Conservation (phyloP, 2,888 invertebrate genomes). For the Phyllotreta striolata region DNA sequence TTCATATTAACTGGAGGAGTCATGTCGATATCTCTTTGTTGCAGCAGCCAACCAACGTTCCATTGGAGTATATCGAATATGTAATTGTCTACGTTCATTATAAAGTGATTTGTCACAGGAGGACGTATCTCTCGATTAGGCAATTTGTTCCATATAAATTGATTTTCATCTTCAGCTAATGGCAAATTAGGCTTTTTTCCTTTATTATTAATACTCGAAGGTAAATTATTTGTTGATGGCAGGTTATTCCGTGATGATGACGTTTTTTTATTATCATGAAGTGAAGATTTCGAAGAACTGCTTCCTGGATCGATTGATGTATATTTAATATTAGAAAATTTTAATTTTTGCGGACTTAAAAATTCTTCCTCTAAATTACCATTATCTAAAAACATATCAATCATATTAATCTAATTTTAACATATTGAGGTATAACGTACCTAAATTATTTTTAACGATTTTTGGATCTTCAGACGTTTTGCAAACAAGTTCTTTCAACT, state of each 20-base stretch:
- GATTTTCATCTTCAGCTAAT: constrained; percentile 24
- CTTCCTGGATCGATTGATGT: background rate
- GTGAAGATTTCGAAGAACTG: background rate
- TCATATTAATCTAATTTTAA: constrained; percentile 52
- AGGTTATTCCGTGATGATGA: background rate
- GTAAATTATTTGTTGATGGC: background rate
- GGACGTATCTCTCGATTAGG: background rate
- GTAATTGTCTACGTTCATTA: constrained; percentile 58
- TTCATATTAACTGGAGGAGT: constrained; percentile 66
- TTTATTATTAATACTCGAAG: background rate
- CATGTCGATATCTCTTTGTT: constrained; percentile 62
- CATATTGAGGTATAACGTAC: constrained; percentile 34
- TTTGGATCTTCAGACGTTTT: constrained; percentile 58
- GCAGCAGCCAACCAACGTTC: constrained; percentile 73
- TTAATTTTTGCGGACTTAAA: constrained; percentile 51
- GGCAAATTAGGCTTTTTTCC: constrained; percentile 32
- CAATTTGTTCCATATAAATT: constrained; percentile 26
- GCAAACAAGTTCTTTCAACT: constrained; percentile 52
- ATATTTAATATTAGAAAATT: constrained; percentile 37
- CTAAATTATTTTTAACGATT: background rate
- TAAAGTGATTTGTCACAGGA: constrained; percentile 23
- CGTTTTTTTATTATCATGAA: background rate
- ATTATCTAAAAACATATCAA: too few relatives aligned
- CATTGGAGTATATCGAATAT: constrained; percentile 68
- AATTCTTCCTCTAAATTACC: background rate